phyloP scores from a whole-genome alignment of 2,113 vertebrate genomes.

The Sinocyclocheilus anshuiensis region DNA sequence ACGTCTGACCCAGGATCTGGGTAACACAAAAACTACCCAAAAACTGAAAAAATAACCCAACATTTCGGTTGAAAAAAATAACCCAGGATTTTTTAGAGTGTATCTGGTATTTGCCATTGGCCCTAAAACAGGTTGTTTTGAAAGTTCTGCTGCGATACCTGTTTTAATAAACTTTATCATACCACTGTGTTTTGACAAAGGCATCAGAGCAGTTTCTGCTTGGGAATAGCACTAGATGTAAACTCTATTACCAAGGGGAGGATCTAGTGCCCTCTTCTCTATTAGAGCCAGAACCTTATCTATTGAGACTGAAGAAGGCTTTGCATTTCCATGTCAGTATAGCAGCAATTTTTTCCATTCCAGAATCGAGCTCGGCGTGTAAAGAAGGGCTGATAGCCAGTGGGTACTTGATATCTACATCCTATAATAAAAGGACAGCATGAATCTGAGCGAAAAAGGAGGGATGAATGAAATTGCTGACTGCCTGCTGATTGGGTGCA shows the following conservation, averaged over 20 bases:
- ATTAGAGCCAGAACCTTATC: not conserved
- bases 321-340: not conserved
- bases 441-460: not conserved
- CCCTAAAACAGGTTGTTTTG: not conserved
- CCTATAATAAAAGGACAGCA: slow-evolving; percentile 25
- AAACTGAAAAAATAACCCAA: no score
- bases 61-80: no score
- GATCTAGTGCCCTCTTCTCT: not conserved
- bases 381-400: not conserved
- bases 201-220: not conserved
- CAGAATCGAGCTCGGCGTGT: not conserved
- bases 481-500: not conserved
- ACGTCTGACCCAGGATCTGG: no score
- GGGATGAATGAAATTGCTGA: not conserved
- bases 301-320: slow-evolving; percentile 7
- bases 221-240: not conserved
- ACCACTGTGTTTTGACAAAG: not conserved
- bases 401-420: not conserved
- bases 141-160: not conserved
- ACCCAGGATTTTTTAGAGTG: no score
- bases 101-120: no score
- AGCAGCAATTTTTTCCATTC: not conserved
- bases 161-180: not conserved
- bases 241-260: slow-evolving; percentile 24
- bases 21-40: no score